phyloP scores from a whole-genome alignment of 1,140 invertebrate species.

The Saccostrea cuccullata region DNA sequence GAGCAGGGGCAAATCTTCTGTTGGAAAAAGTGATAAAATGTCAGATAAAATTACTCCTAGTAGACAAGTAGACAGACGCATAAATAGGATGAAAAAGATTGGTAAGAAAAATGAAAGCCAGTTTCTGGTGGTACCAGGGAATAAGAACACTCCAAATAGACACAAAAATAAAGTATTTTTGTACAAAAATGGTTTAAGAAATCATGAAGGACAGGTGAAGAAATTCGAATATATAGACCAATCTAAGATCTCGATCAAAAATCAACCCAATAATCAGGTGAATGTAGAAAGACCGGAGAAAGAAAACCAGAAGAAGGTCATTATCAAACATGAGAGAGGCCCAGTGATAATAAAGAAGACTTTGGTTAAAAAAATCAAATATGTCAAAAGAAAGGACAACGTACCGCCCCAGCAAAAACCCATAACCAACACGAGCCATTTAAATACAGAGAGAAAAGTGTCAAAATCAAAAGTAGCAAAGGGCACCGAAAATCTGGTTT shows the following conservation, averaged over 20 bases:
- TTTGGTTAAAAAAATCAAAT: slow-evolving; percentile 4
- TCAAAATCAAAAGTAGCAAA: background rate
- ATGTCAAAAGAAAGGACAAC: background rate
- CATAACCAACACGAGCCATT: background rate
- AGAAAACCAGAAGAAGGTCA: background rate
- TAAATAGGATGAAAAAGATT: background rate
- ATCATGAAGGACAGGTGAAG: background rate
- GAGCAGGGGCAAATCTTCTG: background rate
- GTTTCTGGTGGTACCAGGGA: background rate
- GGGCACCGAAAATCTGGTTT: too few species aligned
- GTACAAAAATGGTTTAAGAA: background rate
- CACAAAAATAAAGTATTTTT: background rate
- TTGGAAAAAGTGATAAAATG: slow-evolving; percentile 1
- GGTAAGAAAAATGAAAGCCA: background rate
- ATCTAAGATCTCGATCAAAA: background rate
- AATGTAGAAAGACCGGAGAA: background rate
- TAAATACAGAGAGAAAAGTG: background rate
- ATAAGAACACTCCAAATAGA: background rate
- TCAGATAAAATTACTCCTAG: background rate
- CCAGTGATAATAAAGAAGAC: slow-evolving; percentile 2
- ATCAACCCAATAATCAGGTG: background rate
- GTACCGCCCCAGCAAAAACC: background rate
- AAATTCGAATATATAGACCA: slow-evolving; percentile 12
- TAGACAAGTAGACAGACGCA: background rate
- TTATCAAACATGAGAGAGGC: background rate